A percentile compares a stretch with the other conserved stretches of the same genome.
These are phyloP conservation scores for Cryptotermes secundus DNA, from an alignment of 1,140 invertebrate genomes.

Conservation along the genomic window DNA sequence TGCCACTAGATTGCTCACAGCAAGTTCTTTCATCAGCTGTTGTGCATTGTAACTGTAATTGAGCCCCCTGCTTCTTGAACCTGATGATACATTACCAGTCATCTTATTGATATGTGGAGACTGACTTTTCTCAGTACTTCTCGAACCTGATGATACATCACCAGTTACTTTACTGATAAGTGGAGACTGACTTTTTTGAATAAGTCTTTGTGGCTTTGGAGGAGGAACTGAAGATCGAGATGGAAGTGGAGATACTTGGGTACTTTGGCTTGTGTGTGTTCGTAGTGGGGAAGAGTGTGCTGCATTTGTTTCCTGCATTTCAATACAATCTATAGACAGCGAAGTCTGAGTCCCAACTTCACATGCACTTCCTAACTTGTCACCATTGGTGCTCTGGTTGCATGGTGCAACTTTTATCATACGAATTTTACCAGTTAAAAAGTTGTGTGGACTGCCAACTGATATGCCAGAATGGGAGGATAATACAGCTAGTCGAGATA, in stretches of 20 bases:
- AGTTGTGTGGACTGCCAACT: not conserved
- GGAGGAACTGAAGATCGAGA: not conserved
- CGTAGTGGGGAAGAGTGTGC: not conserved
- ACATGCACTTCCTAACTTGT: not conserved
- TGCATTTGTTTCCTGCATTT: not conserved
- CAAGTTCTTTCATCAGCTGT: not conserved
- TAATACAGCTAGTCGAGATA: not conserved
- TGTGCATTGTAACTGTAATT: conserved; percentile 19
- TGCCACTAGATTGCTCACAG: not conserved
- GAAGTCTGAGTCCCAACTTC: conserved; percentile 31
- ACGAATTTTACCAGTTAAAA: not conserved
- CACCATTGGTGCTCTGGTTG: not conserved
- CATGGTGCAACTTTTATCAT: not conserved
- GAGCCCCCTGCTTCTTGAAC: not conserved
- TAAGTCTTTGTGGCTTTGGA: not conserved
- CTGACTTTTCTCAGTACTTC: not conserved
- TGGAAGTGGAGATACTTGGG: conserved; percentile 24
- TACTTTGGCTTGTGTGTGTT: conserved; percentile 24
- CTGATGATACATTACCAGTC: not conserved
- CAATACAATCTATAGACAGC: conserved; percentile 1
- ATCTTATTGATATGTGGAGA: not conserved
- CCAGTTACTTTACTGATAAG: not conserved
- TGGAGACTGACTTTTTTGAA: not conserved
- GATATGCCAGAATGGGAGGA: conserved; percentile 26
- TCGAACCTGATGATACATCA: not conserved